Evolutionary conservation across 2,888 invertebrate species (phyloP).

Genomic region (Mylabris sibirica): DNA sequence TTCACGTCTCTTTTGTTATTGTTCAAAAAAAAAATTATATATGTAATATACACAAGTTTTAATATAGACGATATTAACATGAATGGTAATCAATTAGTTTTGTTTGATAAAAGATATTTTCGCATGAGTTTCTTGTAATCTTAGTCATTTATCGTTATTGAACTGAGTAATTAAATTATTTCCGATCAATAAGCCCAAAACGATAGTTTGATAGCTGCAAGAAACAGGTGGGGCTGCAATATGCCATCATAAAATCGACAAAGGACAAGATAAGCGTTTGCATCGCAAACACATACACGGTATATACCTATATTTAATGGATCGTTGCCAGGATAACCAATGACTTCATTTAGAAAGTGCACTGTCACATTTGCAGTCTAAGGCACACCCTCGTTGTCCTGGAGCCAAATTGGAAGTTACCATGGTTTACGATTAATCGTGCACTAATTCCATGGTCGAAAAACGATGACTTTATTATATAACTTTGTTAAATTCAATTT

Average conservation of each 20-base stretch:
- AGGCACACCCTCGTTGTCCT: conserved; percentile 29
- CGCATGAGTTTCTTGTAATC: not conserved
- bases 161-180: conserved; percentile 50
- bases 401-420: conserved; percentile 23
- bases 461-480: conserved; percentile 31
- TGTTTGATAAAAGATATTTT: not conserved
- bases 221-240: conserved; percentile 35
- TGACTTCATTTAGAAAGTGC: conserved; percentile 39
- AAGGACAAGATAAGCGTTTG: conserved; percentile 25
- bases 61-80: too few relatives aligned
- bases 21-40: not conserved
- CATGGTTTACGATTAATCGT: conserved; percentile 36
- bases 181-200: conserved; percentile 45
- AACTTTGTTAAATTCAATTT: conserved; percentile 7
- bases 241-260: conserved; percentile 7
- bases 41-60: too few relatives aligned
- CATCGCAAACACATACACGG: not conserved
- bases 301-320: not conserved
- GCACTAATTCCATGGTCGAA: conserved; percentile 29
- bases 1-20: conserved; percentile 9
- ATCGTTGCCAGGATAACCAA: conserved; percentile 26
- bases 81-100: not conserved
- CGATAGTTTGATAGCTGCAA: conserved; percentile 31
- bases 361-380: conserved; percentile 37
- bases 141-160: conserved; percentile 38